phyloP scores from a whole-genome alignment of 2,797 vertebrate genomes.

The Agapornis canus region DNA sequence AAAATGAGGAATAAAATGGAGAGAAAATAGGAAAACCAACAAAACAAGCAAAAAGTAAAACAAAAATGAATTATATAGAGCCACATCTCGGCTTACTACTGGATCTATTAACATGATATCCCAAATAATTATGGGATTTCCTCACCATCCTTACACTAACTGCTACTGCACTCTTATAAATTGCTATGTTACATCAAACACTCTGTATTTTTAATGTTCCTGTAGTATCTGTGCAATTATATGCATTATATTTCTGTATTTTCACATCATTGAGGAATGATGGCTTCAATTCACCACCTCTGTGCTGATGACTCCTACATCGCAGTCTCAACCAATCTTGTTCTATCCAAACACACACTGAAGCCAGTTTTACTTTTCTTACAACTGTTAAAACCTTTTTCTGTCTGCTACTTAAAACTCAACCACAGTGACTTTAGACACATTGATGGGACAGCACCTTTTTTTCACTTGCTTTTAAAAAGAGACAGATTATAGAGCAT shows the following conservation, averaged over 20 bases:
- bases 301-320: slow-evolving; percentile 32
- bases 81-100: not conserved
- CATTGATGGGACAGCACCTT: not conserved
- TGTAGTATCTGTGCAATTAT: slow-evolving; percentile 34
- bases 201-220: slow-evolving; percentile 41
- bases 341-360: slow-evolving; percentile 12
- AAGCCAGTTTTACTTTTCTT: slow-evolving; percentile 32
- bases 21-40: not conserved
- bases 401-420: not conserved
- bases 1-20: not conserved
- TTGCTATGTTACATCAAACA: slow-evolving; percentile 34
- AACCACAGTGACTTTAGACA: slow-evolving; percentile 2
- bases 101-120: slow-evolving; percentile 35
- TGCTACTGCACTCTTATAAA: slow-evolving; percentile 33
- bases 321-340: slow-evolving; percentile 11
- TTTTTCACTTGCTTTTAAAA: not conserved
- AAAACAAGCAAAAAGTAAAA: not conserved
- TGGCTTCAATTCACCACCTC: slow-evolving; percentile 53
- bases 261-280: slow-evolving; percentile 45
- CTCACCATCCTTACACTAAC: not conserved
- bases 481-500: not conserved
- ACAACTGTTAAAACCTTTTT: slow-evolving; percentile 1
- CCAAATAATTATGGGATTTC: slow-evolving; percentile 50
- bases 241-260: slow-evolving; percentile 27
- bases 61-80: not conserved